These are phyloP conservation scores for Laothoe populi DNA, from an alignment of 2,888 invertebrate genomes.

Conservation along the genomic window DNA sequence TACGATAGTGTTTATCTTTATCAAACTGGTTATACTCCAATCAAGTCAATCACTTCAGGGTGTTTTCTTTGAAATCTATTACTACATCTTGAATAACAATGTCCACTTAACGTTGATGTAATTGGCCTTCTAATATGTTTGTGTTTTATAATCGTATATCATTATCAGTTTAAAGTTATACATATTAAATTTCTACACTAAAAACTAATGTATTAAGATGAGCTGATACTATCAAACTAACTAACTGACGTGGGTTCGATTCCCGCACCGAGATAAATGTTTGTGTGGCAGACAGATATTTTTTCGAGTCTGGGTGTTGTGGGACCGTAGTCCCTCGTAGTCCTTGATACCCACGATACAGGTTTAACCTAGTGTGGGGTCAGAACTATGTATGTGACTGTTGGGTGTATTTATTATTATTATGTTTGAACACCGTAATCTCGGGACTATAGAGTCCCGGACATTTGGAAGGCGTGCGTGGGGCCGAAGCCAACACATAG, in stretches of 20 bases:
- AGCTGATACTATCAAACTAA: background rate
- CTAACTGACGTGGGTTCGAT: no score
- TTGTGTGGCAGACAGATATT: no score
- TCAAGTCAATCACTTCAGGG: conserved; percentile 16
- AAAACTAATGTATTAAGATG: background rate
- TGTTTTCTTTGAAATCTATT: conserved; percentile 26
- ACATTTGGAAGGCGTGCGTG: no score
- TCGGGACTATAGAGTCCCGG: no score
- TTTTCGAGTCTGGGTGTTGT: no score
- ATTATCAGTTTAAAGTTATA: background rate
- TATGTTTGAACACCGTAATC: background rate
- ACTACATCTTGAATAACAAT: conserved; percentile 27
- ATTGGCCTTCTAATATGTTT: conserved; percentile 5
- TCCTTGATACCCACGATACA: no score
- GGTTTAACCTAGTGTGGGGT: no score
- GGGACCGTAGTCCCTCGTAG: no score
- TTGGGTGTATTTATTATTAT: background rate
- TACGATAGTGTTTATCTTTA: conserved; percentile 31
- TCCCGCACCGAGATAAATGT: no score
- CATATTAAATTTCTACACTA: background rate
- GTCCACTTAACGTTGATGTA: background rate
- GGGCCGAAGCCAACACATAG: no score
- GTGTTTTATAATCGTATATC: background rate
- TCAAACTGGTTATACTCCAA: conserved; percentile 6
- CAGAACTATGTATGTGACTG: no score